Evolutionary conservation across 1,140 invertebrate species (phyloP).

Genomic region (Panulirus ornatus): DNA sequence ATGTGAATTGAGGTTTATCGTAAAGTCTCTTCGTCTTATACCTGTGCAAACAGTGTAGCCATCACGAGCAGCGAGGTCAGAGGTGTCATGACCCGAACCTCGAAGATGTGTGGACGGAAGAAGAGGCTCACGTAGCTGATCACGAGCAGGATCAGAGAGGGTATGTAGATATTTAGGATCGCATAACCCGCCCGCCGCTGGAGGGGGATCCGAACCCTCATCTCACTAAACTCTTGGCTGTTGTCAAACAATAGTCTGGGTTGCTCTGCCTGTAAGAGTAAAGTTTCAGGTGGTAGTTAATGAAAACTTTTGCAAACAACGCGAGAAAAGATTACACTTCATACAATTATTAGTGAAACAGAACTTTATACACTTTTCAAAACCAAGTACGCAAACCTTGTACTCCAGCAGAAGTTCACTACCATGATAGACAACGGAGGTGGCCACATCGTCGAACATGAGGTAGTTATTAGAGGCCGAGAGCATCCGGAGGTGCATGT

Average conservation of each 20-base stretch:
- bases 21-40: too few species aligned
- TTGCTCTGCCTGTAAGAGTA: background rate
- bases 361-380: too few species aligned
- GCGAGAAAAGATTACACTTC: too few species aligned
- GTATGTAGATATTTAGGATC: conserved; percentile 56
- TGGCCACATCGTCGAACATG: background rate
- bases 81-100: conserved; percentile 33
- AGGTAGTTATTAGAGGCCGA: conserved; percentile 33
- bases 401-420: conserved; percentile 38
- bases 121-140: conserved; percentile 51
- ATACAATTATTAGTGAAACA: too few species aligned
- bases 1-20: too few species aligned
- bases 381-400: background rate
- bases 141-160: conserved; percentile 47
- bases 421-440: conserved; percentile 27
- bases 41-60: conserved; percentile 55
- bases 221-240: conserved; percentile 10
- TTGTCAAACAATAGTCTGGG: conserved; percentile 4
- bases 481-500: conserved; percentile 63
- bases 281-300: too few species aligned
- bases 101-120: conserved; percentile 37
- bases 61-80: conserved; percentile 40
- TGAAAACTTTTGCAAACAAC: too few species aligned
- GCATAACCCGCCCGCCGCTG: conserved; percentile 28
- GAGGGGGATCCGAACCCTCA: conserved; percentile 16